These are phyloP conservation scores for Perodicticus potto DNA, from an alignment of 2,797 vertebrate genomes.

Conservation along the genomic window DNA sequence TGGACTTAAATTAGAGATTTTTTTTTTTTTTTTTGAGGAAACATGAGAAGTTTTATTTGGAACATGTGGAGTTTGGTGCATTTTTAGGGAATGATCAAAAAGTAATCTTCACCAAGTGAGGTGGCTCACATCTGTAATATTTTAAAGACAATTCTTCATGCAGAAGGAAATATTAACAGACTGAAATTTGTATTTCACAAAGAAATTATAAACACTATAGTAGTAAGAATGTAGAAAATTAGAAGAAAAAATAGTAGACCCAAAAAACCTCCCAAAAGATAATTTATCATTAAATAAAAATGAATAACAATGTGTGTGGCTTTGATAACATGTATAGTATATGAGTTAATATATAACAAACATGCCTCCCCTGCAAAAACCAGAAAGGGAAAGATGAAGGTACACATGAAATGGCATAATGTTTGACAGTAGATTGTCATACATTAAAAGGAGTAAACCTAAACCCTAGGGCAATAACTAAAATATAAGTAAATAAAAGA, in stretches of 20 bases:
- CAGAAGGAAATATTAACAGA: neutral
- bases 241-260: neutral
- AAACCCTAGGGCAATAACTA: neutral
- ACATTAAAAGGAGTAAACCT: neutral
- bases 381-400: neutral
- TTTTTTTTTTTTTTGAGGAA: too few relatives aligned
- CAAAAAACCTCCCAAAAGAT: neutral
- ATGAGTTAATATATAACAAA: neutral
- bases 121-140: too few relatives aligned
- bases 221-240: neutral
- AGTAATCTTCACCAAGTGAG: too few relatives aligned
- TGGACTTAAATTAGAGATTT: neutral
- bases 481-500: neutral
- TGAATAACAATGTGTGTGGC: neutral
- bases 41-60: too few relatives aligned
- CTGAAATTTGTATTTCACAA: neutral
- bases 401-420: neutral
- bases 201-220: constrained; percentile 13
- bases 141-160: neutral
- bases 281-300: neutral
- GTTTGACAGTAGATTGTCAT: neutral
- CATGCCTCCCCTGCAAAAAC: neutral
- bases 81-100: too few relatives aligned
- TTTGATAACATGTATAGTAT: neutral
- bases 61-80: too few relatives aligned